Conservation (phyloP, 2,113 vertebrate species). For the human (Homo sapiens) region DNA sequence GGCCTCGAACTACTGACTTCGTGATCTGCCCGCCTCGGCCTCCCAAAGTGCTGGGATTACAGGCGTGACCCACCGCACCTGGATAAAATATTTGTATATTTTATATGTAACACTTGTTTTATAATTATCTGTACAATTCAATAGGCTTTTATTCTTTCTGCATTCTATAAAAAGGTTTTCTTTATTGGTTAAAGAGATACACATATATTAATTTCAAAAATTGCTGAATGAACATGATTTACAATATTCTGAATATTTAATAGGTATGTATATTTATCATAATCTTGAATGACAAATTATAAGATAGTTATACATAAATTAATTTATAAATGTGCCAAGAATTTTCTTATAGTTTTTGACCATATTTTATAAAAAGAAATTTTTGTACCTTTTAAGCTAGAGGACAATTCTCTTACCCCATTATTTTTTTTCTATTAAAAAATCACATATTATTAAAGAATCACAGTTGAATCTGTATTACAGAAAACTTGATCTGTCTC, state of each 20-base stretch:
- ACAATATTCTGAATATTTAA: neutral
- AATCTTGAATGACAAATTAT: neutral
- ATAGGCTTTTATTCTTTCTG: neutral
- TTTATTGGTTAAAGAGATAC: neutral
- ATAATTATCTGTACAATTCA: neutral
- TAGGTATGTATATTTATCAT: neutral
- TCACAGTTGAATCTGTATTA: neutral
- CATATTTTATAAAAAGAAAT: neutral
- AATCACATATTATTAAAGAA: neutral
- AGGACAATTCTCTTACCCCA: neutral
- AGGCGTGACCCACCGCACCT: too few species aligned
- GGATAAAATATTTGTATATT: neutral
- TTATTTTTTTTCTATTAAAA: neutral
- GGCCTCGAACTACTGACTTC: too few species aligned
- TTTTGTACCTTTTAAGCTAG: neutral
- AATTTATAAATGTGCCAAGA: neutral
- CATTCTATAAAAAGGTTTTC: neutral
- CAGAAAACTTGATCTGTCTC: neutral
- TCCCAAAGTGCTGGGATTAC: too few species aligned
- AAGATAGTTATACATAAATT: neutral
- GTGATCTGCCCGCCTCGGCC: too few species aligned
- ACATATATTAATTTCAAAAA: conserved; percentile 7
- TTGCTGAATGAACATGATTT: neutral
- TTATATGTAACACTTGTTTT: neutral
- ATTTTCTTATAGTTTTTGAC: neutral